Conservation (phyloP, 1,140 invertebrate genomes). For the Cryptotermes secundus region DNA sequence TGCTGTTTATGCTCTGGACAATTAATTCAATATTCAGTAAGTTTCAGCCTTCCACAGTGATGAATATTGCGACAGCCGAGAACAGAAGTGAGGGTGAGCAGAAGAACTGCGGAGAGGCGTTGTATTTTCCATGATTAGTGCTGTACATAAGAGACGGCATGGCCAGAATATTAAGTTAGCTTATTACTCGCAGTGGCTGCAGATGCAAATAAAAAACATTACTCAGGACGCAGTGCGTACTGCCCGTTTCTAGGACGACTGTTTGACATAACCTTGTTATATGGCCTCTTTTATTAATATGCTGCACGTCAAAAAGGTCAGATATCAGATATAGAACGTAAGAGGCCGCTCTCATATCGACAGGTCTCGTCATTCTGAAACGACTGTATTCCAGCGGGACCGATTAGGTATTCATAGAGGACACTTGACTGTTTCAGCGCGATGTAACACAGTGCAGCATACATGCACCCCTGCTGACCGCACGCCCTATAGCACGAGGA, state of each 20-base stretch:
- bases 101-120: not conserved
- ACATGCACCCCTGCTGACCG: no score
- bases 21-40: not conserved
- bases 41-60: not conserved
- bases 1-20: not conserved
- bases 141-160: not conserved
- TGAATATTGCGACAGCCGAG: not conserved
- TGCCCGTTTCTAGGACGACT: not conserved
- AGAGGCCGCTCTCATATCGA: not conserved
- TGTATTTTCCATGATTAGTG: not conserved
- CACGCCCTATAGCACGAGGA: no score
- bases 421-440: no score
- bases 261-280: constrained; percentile 5
- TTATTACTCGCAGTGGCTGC: not conserved
- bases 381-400: not conserved
- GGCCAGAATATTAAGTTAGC: constrained; percentile 22
- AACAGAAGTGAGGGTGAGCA: not conserved
- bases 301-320: constrained; percentile 10
- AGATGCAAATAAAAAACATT: constrained; percentile 24
- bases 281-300: constrained; percentile 14
- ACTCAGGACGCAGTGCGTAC: constrained; percentile 6
- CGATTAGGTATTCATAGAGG: no score
- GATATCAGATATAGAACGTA: constrained; percentile 2
- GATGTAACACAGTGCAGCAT: no score
- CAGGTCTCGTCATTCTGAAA: not conserved